A percentile compares a stretch with the other conserved stretches of the same genome.
Conservation (phyloP, 2,113 vertebrate species). For the Hepsetus odoe region DNA sequence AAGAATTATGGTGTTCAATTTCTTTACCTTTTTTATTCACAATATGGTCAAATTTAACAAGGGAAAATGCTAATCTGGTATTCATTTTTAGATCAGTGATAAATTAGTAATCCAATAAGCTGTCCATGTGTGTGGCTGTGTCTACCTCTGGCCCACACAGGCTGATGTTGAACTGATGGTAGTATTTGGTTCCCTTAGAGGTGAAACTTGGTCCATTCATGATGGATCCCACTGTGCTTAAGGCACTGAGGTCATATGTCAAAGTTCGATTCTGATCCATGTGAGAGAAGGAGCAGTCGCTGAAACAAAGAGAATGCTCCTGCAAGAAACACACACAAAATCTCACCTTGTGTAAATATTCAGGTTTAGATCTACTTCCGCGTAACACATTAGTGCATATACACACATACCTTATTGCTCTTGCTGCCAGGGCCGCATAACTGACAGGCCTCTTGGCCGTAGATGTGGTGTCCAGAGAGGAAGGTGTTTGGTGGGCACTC, state of each 20-base stretch:
- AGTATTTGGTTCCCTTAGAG: slow-evolving; percentile 96
- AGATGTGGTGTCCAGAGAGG: slow-evolving; percentile 85
- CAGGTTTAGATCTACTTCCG: not conserved
- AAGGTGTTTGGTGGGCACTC: slow-evolving; percentile 88
- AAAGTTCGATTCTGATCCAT: slow-evolving; percentile 82
- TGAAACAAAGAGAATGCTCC: slow-evolving; percentile 93
- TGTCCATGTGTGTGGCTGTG: slow-evolving; percentile 15
- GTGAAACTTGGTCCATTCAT: slow-evolving; percentile 97
- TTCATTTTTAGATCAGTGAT: no score
- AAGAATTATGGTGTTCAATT: no score
- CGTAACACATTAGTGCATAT: not conserved
- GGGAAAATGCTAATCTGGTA: no score
- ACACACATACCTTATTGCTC: slow-evolving; percentile 81
- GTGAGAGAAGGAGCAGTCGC: slow-evolving; percentile 86
- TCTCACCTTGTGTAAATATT: not conserved
- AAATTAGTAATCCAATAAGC: no score
- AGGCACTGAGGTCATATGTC: slow-evolving; percentile 85
- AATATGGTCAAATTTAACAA: no score
- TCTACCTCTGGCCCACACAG: slow-evolving; percentile 90
- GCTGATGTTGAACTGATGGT: slow-evolving; percentile 95
- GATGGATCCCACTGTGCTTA: slow-evolving; percentile 83
- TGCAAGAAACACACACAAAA: slow-evolving; percentile 61
- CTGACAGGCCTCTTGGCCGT: slow-evolving; percentile 84
- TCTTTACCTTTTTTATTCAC: no score
- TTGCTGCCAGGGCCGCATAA: slow-evolving; percentile 90